Evolutionary conservation across 1,140 invertebrate genomes (phyloP), one percentile per base, ranked within the genome.

Genomic region (Panagrolaimus sp.): DNA sequence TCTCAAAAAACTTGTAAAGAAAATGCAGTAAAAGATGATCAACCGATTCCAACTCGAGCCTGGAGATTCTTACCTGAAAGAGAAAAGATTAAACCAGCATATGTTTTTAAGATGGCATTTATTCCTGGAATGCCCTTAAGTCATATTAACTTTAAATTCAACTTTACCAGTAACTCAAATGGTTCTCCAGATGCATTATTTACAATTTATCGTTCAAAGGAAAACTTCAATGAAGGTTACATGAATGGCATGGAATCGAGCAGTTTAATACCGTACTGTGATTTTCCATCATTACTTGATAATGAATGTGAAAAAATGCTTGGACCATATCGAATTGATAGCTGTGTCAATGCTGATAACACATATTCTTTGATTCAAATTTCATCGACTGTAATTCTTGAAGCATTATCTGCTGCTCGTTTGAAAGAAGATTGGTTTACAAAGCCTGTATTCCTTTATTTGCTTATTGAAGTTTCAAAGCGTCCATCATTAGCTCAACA

Each of bases 81-180:
- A 28, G 52, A 58, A 28, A 12, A 21, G 1, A 1, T 21, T 17
- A 21, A 28, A 58, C 52, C 21, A 21, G 12, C 52, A 21, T 58
- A 58, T 28, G 52, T 58, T 21, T 58, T 58, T 26, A 28, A 58
- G 17, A 58, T 58, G 52, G 52, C 52, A 12, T n/a, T 58, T 58
- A 21, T 58, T 24, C 52, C 52, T 21, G 52, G 52, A 12, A 58
- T 58, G 52, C 52, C 52, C 10, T 21, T 58, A 28, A 12, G 14
- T 58, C 52, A 58, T 14, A 26, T 58, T 28, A 58, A 58, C 8
- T 58, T 58, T 21, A 58, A 58, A 58, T 58, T 58, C 28, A 28
- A 12, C 3, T 58, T 58, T 28, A 4, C 21, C 5, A n/a, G 14
- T 12, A 28, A 21, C 8, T 26, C 21, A 28, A 21, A 58, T 17